These are phyloP conservation scores for Knipowitschia caucasica DNA, from an alignment of 2,797 vertebrate species.

Conservation along the genomic window DNA sequence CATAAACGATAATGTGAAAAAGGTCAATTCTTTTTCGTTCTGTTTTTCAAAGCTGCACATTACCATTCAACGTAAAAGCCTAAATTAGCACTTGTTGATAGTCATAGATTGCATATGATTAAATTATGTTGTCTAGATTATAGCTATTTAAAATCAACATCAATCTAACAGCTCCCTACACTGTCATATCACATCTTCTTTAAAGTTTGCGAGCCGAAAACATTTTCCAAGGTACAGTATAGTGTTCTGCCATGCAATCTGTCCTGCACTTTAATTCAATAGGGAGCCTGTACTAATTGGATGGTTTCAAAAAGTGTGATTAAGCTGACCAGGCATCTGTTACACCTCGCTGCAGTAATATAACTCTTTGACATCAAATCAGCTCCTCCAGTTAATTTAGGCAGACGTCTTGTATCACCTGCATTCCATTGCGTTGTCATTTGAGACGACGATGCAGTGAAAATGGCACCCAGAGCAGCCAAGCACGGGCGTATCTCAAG, in stretches of 20 bases:
- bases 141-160: not conserved
- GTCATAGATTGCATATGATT: not conserved
- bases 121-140: not conserved
- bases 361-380: constrained; percentile 60
- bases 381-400: constrained; percentile 58
- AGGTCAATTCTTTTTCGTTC: not conserved
- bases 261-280: constrained; percentile 38
- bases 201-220: no score
- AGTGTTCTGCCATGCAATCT: constrained; percentile 42
- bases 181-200: no score
- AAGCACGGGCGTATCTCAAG: constrained; percentile 39
- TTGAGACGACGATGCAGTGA: constrained; percentile 29
- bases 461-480: constrained; percentile 30
- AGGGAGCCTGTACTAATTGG: constrained; percentile 47
- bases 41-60: not conserved
- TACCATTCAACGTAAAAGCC: not conserved
- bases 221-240: no score
- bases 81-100: not conserved
- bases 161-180: not conserved
- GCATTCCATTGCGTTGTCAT: constrained; percentile 60
- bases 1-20: not conserved
- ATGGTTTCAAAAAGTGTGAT: constrained; percentile 61
- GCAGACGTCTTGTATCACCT: constrained; percentile 65
- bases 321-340: constrained; percentile 68
- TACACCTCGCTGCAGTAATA: constrained; percentile 56